A percentile compares a stretch with the other conserved stretches of the same genome.
Evolutionary conservation across 2,797 vertebrate species (phyloP).

Genomic region (Chrosomus eos): DNA sequence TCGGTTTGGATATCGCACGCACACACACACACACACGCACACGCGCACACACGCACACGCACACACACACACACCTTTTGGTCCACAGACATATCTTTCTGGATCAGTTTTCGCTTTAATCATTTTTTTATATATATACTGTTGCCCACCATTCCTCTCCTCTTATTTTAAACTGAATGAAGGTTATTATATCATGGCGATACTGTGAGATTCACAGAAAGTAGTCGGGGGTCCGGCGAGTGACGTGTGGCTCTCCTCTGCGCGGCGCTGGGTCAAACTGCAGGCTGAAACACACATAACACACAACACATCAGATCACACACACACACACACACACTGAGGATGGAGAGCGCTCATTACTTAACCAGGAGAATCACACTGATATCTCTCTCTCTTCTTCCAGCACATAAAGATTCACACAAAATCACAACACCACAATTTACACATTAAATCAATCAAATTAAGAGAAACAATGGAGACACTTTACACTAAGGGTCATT

Average conservation of each 20-base stretch:
- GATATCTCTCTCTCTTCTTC: too few species aligned
- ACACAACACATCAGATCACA: not conserved
- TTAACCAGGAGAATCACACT: too few species aligned
- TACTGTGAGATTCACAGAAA: conserved; percentile 93
- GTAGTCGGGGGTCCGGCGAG: conserved; percentile 96
- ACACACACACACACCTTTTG: conserved; percentile 87
- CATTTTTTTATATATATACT: conserved; percentile 66
- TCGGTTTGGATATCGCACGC: conserved; percentile 84
- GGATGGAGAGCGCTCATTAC: too few species aligned
- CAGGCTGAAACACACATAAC: conserved; percentile 79
- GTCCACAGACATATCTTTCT: conserved; percentile 87
- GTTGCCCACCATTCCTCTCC: conserved; percentile 71
- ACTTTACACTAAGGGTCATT: too few species aligned
- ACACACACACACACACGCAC: conserved; percentile 77
- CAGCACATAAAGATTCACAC: too few species aligned
- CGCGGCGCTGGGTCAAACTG: conserved; percentile 97
- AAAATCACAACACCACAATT: too few species aligned
- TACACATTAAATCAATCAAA: too few species aligned
- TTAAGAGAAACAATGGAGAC: too few species aligned
- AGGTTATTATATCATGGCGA: conserved; percentile 81
- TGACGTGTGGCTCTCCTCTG: conserved; percentile 95
- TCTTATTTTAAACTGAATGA: conserved; percentile 79
- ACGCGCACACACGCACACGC: too few species aligned
- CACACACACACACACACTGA: not conserved
- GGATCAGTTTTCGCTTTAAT: conserved; percentile 72